Percentiles rank a stretch among this genome's conserved stretches.
These are phyloP conservation scores for Lasioglossum villosulum DNA, from an alignment of 2,888 invertebrate species.

Conservation along the genomic window DNA sequence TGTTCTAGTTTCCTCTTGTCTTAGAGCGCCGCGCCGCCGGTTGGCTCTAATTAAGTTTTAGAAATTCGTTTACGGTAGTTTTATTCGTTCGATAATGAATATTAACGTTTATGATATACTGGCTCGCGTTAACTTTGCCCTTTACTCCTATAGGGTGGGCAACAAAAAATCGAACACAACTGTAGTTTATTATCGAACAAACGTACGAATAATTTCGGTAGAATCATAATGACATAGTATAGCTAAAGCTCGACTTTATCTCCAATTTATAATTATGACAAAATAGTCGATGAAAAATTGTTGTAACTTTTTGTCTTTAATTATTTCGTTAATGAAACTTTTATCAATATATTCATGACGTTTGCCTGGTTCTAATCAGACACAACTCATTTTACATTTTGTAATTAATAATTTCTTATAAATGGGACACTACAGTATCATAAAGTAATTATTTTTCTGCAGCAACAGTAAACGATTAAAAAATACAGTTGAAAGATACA, in stretches of 20 bases:
- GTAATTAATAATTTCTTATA: not conserved
- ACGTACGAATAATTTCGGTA: not conserved
- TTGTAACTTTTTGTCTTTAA: too few relatives aligned
- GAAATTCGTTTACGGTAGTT: constrained; percentile 15
- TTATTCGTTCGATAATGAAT: constrained; percentile 3
- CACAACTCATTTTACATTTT: not conserved
- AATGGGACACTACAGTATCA: not conserved
- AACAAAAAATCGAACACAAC: not conserved
- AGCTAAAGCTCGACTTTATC: too few relatives aligned
- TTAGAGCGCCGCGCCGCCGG: not conserved
- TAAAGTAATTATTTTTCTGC: not conserved
- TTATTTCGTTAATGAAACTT: too few relatives aligned
- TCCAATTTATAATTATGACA: too few relatives aligned
- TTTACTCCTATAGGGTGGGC: not conserved
- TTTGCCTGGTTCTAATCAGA: too few relatives aligned
- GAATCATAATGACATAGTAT: not conserved
- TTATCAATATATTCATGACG: too few relatives aligned
- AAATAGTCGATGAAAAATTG: too few relatives aligned
- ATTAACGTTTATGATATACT: constrained; percentile 15
- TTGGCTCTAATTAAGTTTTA: constrained; percentile 7
- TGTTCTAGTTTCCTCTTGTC: constrained; percentile 14
- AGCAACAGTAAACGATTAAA: not conserved
- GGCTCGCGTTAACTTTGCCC: not conserved
- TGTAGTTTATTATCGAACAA: not conserved
- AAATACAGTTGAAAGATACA: too few relatives aligned